A percentile compares a stretch with the other conserved stretches of the same genome.
phyloP scores from a whole-genome alignment of 2,888 invertebrate genomes.

The Eupeodes latifasciatus region DNA sequence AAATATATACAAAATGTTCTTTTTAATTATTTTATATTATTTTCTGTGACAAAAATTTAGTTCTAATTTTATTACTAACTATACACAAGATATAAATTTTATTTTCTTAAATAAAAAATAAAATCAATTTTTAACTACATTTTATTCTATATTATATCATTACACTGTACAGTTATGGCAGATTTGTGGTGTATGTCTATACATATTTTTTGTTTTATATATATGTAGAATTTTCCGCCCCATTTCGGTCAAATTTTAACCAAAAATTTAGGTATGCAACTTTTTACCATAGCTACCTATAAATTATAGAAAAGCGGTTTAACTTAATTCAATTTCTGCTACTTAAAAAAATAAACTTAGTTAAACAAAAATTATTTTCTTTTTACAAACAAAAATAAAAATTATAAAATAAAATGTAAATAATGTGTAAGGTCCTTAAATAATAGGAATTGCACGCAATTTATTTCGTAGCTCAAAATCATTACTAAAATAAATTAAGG shows the following conservation, averaged over 20 bases:
- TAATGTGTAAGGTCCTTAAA: constrained; percentile 79
- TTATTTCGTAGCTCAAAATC: constrained; percentile 73
- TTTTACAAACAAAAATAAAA: constrained; percentile 51
- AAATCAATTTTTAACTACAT: constrained; percentile 30
- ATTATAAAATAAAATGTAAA: constrained; percentile 56
- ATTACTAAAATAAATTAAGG: constrained; percentile 70
- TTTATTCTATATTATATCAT: constrained; percentile 52
- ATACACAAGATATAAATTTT: constrained; percentile 77
- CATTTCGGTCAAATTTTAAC: constrained; percentile 49
- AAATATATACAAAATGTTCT: constrained; percentile 18
- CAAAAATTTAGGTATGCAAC: constrained; percentile 51
- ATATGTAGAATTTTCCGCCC: constrained; percentile 24
- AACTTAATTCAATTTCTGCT: constrained; percentile 70
- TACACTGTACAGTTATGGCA: constrained; percentile 75
- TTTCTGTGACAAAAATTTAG: constrained; percentile 63
- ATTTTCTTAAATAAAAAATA: constrained; percentile 11
- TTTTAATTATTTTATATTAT: constrained; percentile 62
- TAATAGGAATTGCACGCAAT: constrained; percentile 83
- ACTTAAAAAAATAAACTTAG: constrained; percentile 67
- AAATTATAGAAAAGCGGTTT: constrained; percentile 37
- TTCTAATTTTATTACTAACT: constrained; percentile 80
- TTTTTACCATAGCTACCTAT: constrained; percentile 14
- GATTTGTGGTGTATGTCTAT: constrained; percentile 67
- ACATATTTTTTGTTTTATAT: constrained; percentile 18
- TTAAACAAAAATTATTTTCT: constrained; percentile 29